phyloP scores from a whole-genome alignment of 2,113 vertebrate species.

The Mobula hypostoma region DNA sequence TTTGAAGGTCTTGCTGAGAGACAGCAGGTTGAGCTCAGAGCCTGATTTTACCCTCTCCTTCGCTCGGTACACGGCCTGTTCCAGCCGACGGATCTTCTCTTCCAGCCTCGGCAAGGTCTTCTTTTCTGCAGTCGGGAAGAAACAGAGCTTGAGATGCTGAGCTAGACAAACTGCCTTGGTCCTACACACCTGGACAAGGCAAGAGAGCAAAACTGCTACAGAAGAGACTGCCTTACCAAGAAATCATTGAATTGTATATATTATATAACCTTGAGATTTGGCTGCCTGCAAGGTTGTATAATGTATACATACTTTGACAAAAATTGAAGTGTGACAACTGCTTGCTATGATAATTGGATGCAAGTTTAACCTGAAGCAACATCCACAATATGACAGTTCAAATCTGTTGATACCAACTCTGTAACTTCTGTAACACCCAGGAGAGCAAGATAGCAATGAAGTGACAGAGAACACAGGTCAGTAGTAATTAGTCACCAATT shows the following conservation, averaged over 20 bases:
- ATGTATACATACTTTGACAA: no score
- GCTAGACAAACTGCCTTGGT: not conserved
- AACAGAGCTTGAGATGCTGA: not conserved
- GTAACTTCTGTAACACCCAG: not conserved
- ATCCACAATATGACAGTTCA: not conserved
- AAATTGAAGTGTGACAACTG: not conserved
- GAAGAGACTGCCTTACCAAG: not conserved
- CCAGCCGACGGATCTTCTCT: conserved; percentile 61
- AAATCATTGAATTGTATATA: no score
- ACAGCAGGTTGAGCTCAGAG: conserved; percentile 67
- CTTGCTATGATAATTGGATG: not conserved
- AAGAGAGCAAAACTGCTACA: not conserved
- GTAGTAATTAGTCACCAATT: not conserved
- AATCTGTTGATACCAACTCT: not conserved
- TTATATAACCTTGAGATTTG: no score
- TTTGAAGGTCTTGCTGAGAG: conserved; percentile 51
- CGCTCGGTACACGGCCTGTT: conserved; percentile 48
- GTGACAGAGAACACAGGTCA: not conserved
- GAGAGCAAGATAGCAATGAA: not conserved
- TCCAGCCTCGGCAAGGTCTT: conserved; percentile 46
- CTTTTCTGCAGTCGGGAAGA: conserved; percentile 45
- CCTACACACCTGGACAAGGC: not conserved
- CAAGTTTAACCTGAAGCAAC: no score
- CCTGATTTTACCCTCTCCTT: conserved; percentile 55
- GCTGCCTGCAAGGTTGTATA: no score